phyloP scores from a whole-genome alignment of 2,113 vertebrate species.

The Prolemur simus region DNA sequence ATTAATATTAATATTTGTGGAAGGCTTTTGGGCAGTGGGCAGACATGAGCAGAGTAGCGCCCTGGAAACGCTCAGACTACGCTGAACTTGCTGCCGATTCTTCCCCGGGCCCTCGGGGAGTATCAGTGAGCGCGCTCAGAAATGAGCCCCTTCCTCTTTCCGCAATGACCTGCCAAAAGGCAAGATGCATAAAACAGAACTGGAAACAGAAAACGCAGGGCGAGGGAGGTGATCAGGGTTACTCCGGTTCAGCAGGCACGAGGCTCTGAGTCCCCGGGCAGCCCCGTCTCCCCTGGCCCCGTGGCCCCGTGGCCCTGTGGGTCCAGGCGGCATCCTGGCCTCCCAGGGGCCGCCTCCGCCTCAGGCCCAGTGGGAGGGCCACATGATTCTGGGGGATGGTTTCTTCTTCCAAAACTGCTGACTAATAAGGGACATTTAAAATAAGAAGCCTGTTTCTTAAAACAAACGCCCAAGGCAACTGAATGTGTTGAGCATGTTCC shows the following conservation, averaged over 20 bases:
- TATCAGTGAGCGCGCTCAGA: not conserved
- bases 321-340: not conserved
- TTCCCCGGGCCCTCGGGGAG: not conserved
- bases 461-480: not conserved
- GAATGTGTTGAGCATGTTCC: not conserved
- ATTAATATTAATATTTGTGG: not conserved
- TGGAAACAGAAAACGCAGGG: not conserved
- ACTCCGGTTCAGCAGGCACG: not conserved
- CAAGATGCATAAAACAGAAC: not conserved
- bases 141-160: not conserved
- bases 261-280: not conserved
- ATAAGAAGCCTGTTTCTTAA: not conserved
- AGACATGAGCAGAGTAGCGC: rapidly evolving
- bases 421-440: not conserved
- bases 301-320: not conserved
- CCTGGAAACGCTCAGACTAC: not conserved
- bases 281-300: not conserved
- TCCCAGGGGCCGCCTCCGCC: not conserved
- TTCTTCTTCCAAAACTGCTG: conserved; percentile 1
- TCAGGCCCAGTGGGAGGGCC: not conserved
- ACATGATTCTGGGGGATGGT: not conserved
- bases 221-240: rapidly evolving
- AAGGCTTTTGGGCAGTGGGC: not conserved
- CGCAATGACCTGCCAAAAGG: not conserved
- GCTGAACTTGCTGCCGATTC: rapidly evolving